Percentiles rank a stretch among this genome's conserved stretches.
phyloP scores from a whole-genome alignment of 2,113 vertebrate genomes.

The Capreolus pygargus region DNA sequence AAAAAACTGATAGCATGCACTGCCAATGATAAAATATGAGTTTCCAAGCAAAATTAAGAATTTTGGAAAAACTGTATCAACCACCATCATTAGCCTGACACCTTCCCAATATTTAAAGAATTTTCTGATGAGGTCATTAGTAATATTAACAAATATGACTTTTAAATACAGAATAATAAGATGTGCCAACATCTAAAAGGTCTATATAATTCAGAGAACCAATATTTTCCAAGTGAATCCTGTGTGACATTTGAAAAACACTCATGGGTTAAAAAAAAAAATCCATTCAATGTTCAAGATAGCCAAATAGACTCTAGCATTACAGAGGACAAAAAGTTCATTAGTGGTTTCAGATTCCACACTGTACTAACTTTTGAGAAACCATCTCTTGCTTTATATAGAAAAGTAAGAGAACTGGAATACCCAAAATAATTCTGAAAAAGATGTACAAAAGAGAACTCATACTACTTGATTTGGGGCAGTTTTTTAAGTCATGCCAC shows the following conservation, averaged over 20 bases:
- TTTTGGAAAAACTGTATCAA: neutral
- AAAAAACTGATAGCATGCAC: neutral
- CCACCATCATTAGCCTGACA: neutral
- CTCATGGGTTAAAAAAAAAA: neutral
- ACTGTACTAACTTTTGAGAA: slow-evolving; percentile 32
- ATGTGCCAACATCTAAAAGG: neutral
- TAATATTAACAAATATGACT: slow-evolving; percentile 7
- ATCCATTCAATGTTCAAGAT: neutral
- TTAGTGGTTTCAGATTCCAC: neutral
- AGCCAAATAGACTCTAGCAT: neutral
- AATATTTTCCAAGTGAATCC: slow-evolving; percentile 29
- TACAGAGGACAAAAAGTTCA: neutral
- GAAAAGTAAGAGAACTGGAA: neutral
- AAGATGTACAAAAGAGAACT: neutral
- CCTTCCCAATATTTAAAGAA: neutral
- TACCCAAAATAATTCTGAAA: slow-evolving; percentile 11
- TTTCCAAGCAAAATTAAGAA: slow-evolving; percentile 1
- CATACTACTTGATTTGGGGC: neutral
- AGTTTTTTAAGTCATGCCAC: neutral
- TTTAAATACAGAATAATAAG: slow-evolving; percentile 23
- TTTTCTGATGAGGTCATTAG: neutral
- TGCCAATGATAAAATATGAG: neutral
- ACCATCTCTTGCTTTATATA: neutral
- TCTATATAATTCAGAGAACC: slow-evolving; percentile 23
- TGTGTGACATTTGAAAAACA: slow-evolving; percentile 4